Conservation (phyloP, 2,113 vertebrate species). For the Centropus bengalensis region DNA sequence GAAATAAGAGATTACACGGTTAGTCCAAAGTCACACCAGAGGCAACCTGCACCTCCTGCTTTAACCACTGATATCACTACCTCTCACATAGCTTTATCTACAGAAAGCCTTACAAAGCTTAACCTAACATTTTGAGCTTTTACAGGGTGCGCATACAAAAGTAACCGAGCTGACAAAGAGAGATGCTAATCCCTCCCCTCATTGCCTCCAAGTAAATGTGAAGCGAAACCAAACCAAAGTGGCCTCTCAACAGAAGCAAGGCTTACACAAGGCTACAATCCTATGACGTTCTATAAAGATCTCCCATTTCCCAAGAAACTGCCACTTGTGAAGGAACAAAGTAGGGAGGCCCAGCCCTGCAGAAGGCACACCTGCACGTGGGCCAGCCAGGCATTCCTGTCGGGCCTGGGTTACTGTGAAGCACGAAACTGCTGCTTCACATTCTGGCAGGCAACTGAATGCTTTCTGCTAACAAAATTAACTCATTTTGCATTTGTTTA, state of each 20-base stretch:
- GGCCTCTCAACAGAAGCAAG: background rate
- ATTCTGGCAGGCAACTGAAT: background rate
- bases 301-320: background rate
- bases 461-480: background rate
- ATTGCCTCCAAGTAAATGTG: background rate
- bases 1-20: background rate
- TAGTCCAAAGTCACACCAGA: background rate
- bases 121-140: background rate
- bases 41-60: background rate
- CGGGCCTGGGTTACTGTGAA: background rate
- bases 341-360: background rate
- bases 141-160: background rate
- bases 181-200: background rate
- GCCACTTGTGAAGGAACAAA: background rate
- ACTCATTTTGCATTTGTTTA: background rate
- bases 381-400: background rate
- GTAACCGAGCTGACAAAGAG: background rate
- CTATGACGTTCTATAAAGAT: background rate
- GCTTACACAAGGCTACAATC: background rate
- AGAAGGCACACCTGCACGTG: background rate
- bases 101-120: background rate
- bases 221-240: background rate
- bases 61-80: background rate
- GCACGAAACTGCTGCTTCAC: background rate
- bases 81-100: background rate